Percentiles rank a stretch among this genome's conserved stretches.
These are phyloP conservation scores for Emydura subglobosa DNA, from an alignment of 2,113 vertebrate species.

Conservation along the genomic window DNA sequence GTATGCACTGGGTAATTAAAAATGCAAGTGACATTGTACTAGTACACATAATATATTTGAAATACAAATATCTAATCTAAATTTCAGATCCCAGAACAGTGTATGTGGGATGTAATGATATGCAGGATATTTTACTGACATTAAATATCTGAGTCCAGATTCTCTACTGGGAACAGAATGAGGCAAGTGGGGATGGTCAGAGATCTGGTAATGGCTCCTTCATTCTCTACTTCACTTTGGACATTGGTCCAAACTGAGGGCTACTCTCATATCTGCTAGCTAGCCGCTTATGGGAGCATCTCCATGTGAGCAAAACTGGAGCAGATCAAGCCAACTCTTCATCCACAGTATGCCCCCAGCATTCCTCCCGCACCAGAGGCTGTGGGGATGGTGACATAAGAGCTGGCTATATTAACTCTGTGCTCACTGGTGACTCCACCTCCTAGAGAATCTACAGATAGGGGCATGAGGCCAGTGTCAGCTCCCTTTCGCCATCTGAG, in stretches of 20 bases:
- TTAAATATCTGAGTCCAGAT: background rate
- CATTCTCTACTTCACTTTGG: background rate
- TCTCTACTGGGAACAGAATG: background rate
- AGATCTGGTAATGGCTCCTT: background rate
- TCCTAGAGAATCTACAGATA: background rate
- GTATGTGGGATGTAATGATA: background rate
- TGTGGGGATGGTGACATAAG: background rate
- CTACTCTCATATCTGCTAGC: background rate
- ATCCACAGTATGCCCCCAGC: background rate
- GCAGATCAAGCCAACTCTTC: background rate
- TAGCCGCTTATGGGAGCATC: background rate
- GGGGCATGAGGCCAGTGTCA: too few species aligned
- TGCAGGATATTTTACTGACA: background rate
- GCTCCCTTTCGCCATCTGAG: background rate
- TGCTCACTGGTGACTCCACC: background rate
- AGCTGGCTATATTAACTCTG: background rate
- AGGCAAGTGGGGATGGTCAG: background rate
- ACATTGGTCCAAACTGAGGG: background rate
- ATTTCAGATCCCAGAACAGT: background rate
- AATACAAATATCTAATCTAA: background rate
- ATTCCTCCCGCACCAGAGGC: background rate
- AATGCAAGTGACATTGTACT: background rate
- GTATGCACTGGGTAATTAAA: background rate
- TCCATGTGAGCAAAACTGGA: background rate
- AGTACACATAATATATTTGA: background rate